Base-by-base conservation (phyloP, 2,797 vertebrate species). In the Falco columbarius region DNA sequence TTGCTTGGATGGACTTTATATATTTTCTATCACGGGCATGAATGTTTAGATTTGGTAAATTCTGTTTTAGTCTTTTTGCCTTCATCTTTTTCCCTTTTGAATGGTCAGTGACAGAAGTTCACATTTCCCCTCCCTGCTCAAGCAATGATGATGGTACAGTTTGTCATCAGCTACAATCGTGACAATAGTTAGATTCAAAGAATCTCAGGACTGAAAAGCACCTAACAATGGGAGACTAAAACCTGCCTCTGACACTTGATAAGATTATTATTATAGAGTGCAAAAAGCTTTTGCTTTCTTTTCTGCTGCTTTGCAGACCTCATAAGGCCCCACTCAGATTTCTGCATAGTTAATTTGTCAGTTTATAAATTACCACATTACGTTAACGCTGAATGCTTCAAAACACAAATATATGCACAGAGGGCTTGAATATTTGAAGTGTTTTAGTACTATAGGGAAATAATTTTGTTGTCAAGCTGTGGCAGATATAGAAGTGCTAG, bases 391-490 rank as follows among this genome's bases (percentile, higher is more conserved):
- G 97, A 98, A 98, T 98, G 97, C 96, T 98, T 98, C 98, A 97
- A 98, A 98, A 98, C 97, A 98, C 98, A 98, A 98, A 98, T 98
- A 98, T 97, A 98, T 97, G 98, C 98, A 98, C 97, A 97, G 97
- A 98, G 98, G 97, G 92, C 96, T 98, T 97, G 97, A 98, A 97
- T 98, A 98, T 98, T 97, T 98, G 96, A 98, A 98, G 95, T 98
- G 95, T 95, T 98, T 98, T 98, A 97, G 98, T 98, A 98, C 98
- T 98, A 97, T 80, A 97, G 98, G 98, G 98, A 98, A 98, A 98
- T 98, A 98, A 98, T 98, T 98, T 97, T 98, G 97, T 98, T 98
- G 98, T 98, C 98, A 98, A 98, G 98, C 98, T 98, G 98, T 98
- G 98, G 98, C 98, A 98, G 97, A 98, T 98, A 98, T 94, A 98